Percentiles rank a stretch among this genome's conserved stretches.
These are phyloP conservation scores for Cinclus cinclus DNA, from an alignment of 2,113 vertebrate species.

Conservation along the genomic window DNA sequence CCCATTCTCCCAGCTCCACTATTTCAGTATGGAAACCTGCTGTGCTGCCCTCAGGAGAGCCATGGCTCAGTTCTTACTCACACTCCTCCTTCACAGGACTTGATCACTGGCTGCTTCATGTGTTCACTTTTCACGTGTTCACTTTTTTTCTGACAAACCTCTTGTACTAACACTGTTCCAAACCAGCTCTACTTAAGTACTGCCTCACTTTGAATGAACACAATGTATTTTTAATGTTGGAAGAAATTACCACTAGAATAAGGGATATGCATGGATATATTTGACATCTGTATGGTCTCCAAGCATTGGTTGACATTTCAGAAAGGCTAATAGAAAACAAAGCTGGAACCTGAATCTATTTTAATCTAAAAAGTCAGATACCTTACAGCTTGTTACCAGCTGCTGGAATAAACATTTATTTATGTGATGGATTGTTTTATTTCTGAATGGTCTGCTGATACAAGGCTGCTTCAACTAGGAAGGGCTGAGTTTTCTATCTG, in stretches of 20 bases:
- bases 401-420: neutral
- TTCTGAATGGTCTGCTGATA: neutral
- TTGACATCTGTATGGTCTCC: neutral
- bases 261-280: neutral
- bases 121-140: neutral
- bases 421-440: neutral
- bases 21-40: neutral
- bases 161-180: neutral
- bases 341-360: neutral
- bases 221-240: neutral
- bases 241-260: neutral
- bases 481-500: neutral
- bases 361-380: neutral
- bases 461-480: neutral
- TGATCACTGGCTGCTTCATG: neutral
- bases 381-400: neutral
- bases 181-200: neutral
- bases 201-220: neutral
- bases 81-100: neutral
- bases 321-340: neutral
- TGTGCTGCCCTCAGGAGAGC: neutral
- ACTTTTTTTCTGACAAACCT: neutral
- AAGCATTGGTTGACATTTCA: neutral
- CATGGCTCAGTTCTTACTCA: neutral
- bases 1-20: neutral